Base-by-base conservation (phyloP, 1,140 invertebrate genomes). In the Neodiprion pinetum region DNA sequence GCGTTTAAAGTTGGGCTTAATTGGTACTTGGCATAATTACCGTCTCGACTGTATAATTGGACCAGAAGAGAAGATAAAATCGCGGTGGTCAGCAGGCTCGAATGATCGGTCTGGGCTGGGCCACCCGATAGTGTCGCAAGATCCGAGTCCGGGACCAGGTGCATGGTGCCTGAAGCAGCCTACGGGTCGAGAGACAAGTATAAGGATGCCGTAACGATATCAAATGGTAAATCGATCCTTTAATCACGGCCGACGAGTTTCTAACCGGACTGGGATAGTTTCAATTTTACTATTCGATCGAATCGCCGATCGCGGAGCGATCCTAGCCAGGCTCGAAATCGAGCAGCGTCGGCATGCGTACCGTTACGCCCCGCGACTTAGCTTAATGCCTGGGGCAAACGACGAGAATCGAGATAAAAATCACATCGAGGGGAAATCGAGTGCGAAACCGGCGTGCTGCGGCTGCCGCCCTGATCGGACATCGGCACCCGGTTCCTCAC, bases 191-290 rank as follows among this genome's bases (percentile, higher is more conserved):
- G 28, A 40, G 1, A 40, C 5, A 40, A 40, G 28, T 5, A 40
- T 40, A 40, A 40, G 53, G 53, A 61, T 61, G 4, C 53, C 53
- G 9, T 61, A 61, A 61, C 53, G 53, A 61, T 5, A 61, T 61
- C 53, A 61, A 61, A 61, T 61, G n/a, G 53, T 61, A 61, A 61
- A 61, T 61, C n/a, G 53, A 61, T 61, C 11, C 9, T 61, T 61
- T 61, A 61, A 61, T 61, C 53, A 61, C 53, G 53, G 53, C 53
- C 53, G n/a, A 61, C 53, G 53, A 61, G 53, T 61, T 61, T 61
- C 53, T 61, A 61, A 61, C 53, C 9, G 53, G 53, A 61, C 53
- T 61, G 4, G 4, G 11, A 61, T 7, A 61, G 11, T 14, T 61
- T 61, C 9, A 61, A 61, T 61, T 14, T 61, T 61, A 61, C 28